These are phyloP conservation scores for Rousettus madagascariensis DNA, from an alignment of 2,797 vertebrate genomes.

Conservation along the genomic window DNA sequence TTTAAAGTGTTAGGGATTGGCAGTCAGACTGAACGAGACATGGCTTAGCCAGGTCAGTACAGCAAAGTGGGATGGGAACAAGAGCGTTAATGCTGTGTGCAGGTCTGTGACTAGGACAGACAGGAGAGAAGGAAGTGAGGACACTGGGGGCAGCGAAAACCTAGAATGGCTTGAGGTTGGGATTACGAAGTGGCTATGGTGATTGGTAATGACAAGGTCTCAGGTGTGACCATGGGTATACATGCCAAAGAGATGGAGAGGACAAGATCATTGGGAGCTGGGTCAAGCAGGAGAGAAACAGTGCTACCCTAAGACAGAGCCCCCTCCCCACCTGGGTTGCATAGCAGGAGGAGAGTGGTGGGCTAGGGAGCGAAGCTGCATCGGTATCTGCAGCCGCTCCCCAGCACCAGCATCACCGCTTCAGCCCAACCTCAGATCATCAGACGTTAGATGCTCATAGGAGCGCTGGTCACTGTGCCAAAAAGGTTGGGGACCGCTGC, in stretches of 20 bases:
- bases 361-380: too few relatives aligned
- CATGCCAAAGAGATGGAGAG: background rate
- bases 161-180: background rate
- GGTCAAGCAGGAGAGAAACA: background rate
- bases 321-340: too few relatives aligned
- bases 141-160: background rate
- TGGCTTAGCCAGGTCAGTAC: background rate
- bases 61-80: background rate
- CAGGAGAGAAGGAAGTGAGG: background rate
- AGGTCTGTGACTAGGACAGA: background rate
- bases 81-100: background rate
- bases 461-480: too few relatives aligned
- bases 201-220: background rate
- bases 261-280: background rate
- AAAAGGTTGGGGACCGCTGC: too few relatives aligned
- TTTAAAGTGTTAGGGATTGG: background rate
- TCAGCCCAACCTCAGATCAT: too few relatives aligned
- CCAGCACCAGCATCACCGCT: too few relatives aligned
- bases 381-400: too few relatives aligned
- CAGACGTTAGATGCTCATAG: too few relatives aligned
- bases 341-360: too few relatives aligned
- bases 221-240: background rate
- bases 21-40: background rate
- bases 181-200: background rate
- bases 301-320: too few relatives aligned